Percentiles rank a stretch among this genome's conserved stretches.
Evolutionary conservation across 2,888 invertebrate species (phyloP).

Genomic region (Eledona agricola): DNA sequence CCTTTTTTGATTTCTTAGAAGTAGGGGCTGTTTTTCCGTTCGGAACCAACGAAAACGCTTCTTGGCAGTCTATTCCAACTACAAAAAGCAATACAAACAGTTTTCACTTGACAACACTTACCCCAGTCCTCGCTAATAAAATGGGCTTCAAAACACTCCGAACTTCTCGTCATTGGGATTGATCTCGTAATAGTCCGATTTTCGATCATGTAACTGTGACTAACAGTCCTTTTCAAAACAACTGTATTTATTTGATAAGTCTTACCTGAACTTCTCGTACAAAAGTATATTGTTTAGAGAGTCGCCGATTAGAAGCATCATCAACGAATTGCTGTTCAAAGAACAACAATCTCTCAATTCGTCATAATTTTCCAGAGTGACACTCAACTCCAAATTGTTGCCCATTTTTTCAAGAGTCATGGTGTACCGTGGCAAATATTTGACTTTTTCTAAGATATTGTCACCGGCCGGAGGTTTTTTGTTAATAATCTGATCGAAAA

Average conservation of each 20-base stretch:
- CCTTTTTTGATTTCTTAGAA: constrained; percentile 2
- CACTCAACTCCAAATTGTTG: constrained; percentile 38
- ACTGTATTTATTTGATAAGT: constrained; percentile 23
- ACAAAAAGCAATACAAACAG: constrained; percentile 48
- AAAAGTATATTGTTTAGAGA: constrained; percentile 69
- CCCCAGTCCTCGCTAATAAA: constrained; percentile 70
- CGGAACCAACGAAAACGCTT: constrained; percentile 30
- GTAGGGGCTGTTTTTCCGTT: too few species aligned
- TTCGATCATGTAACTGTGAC: constrained; percentile 59
- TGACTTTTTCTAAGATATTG: constrained; percentile 69
- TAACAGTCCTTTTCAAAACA: constrained; percentile 41
- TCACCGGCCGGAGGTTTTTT: constrained; percentile 79
- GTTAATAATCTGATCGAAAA: constrained; percentile 70
- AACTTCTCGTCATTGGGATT: constrained; percentile 62
- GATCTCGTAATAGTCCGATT: constrained; percentile 62
- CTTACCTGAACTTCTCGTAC: constrained; percentile 68
- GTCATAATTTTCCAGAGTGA: constrained; percentile 61
- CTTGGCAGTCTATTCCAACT: constrained; percentile 66
- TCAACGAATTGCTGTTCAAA: constrained; percentile 65
- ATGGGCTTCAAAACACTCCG: constrained; percentile 64
- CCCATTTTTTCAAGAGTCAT: constrained; percentile 60
- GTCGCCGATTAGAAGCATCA: constrained; percentile 72
- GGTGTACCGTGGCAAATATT: constrained; percentile 71
- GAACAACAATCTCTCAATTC: constrained; percentile 64
- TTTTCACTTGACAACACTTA: constrained; percentile 50